Evolutionary conservation across 2,113 vertebrate genomes (phyloP), one percentile per base, ranked within the genome.

Genomic region (Eulemur macaco): DNA sequence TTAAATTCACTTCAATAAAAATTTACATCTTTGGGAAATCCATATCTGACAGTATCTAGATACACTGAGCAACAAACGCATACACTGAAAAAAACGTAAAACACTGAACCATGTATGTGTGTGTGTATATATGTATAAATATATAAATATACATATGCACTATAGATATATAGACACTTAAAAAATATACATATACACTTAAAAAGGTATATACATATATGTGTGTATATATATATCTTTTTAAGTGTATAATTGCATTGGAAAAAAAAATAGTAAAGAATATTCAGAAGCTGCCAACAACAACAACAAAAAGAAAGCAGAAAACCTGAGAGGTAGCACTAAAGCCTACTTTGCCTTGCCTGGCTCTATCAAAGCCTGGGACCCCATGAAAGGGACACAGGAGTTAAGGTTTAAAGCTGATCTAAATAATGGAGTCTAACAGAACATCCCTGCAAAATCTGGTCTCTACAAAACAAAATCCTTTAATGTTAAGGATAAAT

Each of bases 1-100:
- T 27, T 47, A 92, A 86, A 73, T 97, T 94, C 20, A 68, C 34
- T n/a, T 91, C 18, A 56, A 74, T 21, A 74, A 76, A 91, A 89
- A 86, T 3, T 73, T 71, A 54, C 13, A 42, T 50, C 29, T 60
- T 66, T 73, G 12, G 34, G 18, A 29, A 34, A 89, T 37, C 17
- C 1, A 91, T 6, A 87, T 2, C 1, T 17, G 89, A 69, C 2
- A 60, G 42, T 37, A 78, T 27, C 39, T 34, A 20, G 29, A 90
- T 27, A 60, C 6, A 74, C 1, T 58, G 5, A 93, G 50, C 1
- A 94, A 54, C n/a, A 80, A 94, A 54, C 25, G 68, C 66, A 58
- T 6, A 60, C 34, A 71, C 11, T 71, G 47, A 54, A 76, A 88
- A 88, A 6, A 91, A 76, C 42, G 23, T 37, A 68, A 84, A 89